These are phyloP conservation scores for Bursaphelenchus okinawaensis DNA, from an alignment of 2,888 invertebrate genomes.

Conservation along the genomic window DNA sequence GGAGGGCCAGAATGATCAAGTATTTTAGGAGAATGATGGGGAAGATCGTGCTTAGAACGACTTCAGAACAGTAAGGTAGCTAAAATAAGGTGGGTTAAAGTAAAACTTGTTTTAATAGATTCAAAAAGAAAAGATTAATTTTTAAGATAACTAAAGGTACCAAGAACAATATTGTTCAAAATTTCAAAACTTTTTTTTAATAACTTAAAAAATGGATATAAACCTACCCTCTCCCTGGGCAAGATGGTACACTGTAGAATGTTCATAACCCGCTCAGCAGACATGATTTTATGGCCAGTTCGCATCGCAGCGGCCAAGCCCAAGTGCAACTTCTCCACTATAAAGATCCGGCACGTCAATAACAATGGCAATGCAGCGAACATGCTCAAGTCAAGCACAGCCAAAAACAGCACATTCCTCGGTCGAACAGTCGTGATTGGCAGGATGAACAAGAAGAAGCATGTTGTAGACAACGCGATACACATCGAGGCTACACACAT, in stretches of 20 bases:
- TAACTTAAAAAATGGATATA: background rate
- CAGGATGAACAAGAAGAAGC: slow-evolving; percentile 48
- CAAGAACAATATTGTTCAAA: too few species aligned
- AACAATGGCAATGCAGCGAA: slow-evolving; percentile 44
- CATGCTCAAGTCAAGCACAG: slow-evolving; percentile 41
- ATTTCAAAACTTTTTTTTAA: too few species aligned
- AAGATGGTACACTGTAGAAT: slow-evolving; percentile 39
- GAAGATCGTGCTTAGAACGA: slow-evolving; percentile 39
- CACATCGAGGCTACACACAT: slow-evolving; percentile 54
- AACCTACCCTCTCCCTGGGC: slow-evolving; percentile 28
- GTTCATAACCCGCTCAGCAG: slow-evolving; percentile 38
- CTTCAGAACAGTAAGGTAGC: slow-evolving; percentile 34
- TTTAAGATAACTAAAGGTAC: background rate
- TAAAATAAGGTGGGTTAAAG: slow-evolving; percentile 11
- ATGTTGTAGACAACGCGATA: slow-evolving; percentile 45
- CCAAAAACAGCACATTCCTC: slow-evolving; percentile 23
- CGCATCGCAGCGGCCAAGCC: slow-evolving; percentile 23
- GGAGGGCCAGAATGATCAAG: slow-evolving; percentile 43
- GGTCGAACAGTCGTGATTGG: slow-evolving; percentile 27
- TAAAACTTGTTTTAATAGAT: slow-evolving; percentile 1
- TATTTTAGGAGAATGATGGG: slow-evolving; percentile 48
- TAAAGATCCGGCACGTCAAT: slow-evolving; percentile 35
- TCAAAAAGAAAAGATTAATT: too few species aligned
- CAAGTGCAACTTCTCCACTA: slow-evolving; percentile 27
- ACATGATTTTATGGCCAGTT: slow-evolving; percentile 21